Percentiles rank a stretch among this genome's conserved stretches.
These are phyloP conservation scores for Resseliella maxima DNA, from an alignment of 2,888 invertebrate genomes.

Conservation along the genomic window DNA sequence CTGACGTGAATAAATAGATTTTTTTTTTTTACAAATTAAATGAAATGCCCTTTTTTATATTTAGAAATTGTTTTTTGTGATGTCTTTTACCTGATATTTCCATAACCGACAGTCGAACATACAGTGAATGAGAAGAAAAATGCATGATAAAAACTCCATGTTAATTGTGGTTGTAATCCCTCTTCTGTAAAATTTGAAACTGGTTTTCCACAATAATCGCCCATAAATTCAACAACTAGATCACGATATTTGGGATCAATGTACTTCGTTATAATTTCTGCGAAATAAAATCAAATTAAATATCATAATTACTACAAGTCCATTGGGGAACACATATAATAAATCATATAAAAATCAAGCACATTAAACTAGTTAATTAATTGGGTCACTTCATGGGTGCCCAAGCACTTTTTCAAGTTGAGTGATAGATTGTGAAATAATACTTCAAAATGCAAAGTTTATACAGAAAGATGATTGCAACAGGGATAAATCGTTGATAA, in stretches of 20 bases:
- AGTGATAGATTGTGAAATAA: not conserved
- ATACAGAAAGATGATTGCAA: not conserved
- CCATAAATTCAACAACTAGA: conserved; percentile 69
- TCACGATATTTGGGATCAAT: conserved; percentile 64
- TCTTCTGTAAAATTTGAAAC: conserved; percentile 75
- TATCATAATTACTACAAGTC: not conserved
- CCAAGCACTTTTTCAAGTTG: not conserved
- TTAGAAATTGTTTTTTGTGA: too few relatives aligned
- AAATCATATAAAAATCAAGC: not conserved
- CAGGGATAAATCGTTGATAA: not conserved
- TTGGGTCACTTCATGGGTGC: not conserved
- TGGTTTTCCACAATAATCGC: conserved; percentile 80
- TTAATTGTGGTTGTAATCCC: conserved; percentile 72
- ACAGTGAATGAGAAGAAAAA: conserved; percentile 92
- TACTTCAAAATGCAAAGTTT: not conserved
- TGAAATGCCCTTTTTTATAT: too few relatives aligned
- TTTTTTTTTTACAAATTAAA: too few relatives aligned
- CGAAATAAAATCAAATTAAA: conserved; percentile 56
- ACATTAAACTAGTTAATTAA: not conserved
- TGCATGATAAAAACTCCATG: conserved; percentile 92
- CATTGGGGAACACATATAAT: not conserved
- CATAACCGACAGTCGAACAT: conserved; percentile 92
- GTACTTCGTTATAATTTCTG: conserved; percentile 65
- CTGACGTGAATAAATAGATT: too few relatives aligned
- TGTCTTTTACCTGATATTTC: too few relatives aligned